Conservation (phyloP, 2,888 invertebrate species). For the Agonopterix arenella region DNA sequence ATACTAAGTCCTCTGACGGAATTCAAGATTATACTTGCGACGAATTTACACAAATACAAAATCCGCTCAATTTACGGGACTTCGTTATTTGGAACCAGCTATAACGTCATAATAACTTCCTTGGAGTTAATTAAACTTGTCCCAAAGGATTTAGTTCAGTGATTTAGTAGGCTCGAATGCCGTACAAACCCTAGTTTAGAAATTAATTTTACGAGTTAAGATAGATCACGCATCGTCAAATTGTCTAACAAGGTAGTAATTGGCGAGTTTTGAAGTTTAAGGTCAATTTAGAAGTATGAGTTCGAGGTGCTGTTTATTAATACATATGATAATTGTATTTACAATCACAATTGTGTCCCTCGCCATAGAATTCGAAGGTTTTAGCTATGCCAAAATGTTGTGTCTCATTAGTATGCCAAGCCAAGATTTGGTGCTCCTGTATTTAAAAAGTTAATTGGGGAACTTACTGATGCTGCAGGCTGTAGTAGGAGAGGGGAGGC, state of each 20-base stretch:
- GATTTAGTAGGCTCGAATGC: slow-evolving; percentile 38
- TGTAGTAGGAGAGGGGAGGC: no score
- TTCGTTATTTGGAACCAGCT: slow-evolving; percentile 4
- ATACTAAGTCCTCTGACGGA: no score
- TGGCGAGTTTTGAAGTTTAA: slow-evolving; percentile 1
- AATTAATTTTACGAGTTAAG: slow-evolving; percentile 40
- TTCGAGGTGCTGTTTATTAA: background rate
- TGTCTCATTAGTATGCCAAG: no score
- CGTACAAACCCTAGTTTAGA: slow-evolving; percentile 28
- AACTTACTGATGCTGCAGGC: no score
- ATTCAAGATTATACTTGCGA: no score
- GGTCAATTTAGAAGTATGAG: background rate
- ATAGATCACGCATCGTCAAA: slow-evolving; percentile 14
- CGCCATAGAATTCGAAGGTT: no score
- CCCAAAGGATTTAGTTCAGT: slow-evolving; percentile 37
- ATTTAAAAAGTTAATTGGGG: no score
- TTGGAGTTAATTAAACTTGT: slow-evolving; percentile 54
- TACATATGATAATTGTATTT: background rate
- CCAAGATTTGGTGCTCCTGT: no score
- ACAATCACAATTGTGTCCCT: no score
- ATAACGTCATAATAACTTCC: slow-evolving; percentile 33
- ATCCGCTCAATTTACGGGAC: no score
- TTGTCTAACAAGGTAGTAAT: slow-evolving; percentile 4
- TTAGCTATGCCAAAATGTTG: no score
- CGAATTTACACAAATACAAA: no score